These are phyloP conservation scores for Thymelicus lineola DNA, from an alignment of 2,888 invertebrate genomes.

Conservation along the genomic window DNA sequence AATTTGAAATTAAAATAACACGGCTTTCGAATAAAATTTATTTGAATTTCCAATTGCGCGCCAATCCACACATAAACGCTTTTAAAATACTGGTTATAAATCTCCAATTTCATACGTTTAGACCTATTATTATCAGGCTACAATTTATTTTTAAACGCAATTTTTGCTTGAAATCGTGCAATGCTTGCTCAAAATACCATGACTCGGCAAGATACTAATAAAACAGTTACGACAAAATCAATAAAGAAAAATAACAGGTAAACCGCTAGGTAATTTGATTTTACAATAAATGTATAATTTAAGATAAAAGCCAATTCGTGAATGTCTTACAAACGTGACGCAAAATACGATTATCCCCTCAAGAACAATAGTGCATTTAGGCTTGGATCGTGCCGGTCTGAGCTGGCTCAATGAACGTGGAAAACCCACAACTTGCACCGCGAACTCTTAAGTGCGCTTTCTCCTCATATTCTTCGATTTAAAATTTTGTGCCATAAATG, in stretches of 20 bases:
- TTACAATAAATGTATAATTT: neutral
- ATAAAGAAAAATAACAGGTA: neutral
- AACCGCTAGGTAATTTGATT: neutral
- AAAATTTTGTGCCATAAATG: constrained; percentile 17
- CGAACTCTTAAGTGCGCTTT: constrained; percentile 45
- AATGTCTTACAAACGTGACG: constrained; percentile 5
- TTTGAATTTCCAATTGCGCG: no score
- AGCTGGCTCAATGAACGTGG: constrained; percentile 18
- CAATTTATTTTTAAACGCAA: no score
- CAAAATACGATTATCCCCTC: constrained; percentile 20
- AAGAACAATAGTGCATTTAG: constrained; percentile 23
- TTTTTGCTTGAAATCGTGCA: no score
- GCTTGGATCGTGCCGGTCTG: constrained; percentile 24
- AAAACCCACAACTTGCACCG: constrained; percentile 47
- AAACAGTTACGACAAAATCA: neutral
- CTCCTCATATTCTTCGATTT: constrained; percentile 37
- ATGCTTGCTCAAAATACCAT: no score
- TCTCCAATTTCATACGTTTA: no score
- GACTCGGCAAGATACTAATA: no score
- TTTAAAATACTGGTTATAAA: no score
- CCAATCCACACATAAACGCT: no score
- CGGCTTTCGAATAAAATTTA: no score
- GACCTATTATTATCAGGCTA: no score
- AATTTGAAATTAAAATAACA: no score
- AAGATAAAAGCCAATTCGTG: constrained; percentile 4